Conservation (phyloP, 2,113 vertebrate genomes). For the Tyto alba region DNA sequence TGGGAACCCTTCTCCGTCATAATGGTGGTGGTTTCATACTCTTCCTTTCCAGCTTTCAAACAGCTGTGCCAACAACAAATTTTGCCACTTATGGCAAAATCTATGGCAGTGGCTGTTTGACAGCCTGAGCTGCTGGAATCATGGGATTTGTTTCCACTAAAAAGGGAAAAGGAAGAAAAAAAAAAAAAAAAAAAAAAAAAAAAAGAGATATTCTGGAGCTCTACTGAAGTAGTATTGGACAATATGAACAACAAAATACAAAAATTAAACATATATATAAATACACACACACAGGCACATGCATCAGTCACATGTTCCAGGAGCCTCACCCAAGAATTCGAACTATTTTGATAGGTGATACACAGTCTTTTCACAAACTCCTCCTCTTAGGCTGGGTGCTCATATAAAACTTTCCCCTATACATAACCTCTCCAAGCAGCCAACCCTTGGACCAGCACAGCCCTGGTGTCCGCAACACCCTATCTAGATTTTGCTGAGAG, state of each 20-base stretch:
- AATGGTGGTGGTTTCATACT: neutral
- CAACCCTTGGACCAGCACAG: neutral
- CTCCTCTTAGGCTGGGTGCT: neutral
- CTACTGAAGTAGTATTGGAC: neutral
- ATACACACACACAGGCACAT: neutral
- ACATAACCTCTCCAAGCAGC: rapidly evolving
- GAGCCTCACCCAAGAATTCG: neutral
- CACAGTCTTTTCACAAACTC: neutral
- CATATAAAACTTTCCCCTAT: neutral
- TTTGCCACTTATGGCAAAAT: rapidly evolving
- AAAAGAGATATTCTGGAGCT: neutral
- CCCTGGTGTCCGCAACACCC: neutral
- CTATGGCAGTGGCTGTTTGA: neutral
- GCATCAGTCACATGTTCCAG: neutral
- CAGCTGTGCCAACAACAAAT: neutral
- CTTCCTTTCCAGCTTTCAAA: neutral
- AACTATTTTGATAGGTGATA: neutral
- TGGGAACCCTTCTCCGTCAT: neutral
- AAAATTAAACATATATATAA: neutral
- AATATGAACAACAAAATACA: neutral
- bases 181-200: neutral
- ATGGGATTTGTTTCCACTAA: neutral
- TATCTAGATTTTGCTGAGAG: neutral
- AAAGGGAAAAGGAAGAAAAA: neutral
- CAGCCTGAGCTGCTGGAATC: neutral